phyloP scores from a whole-genome alignment of 2,888 invertebrate species.

The Ophion obscuratus region DNA sequence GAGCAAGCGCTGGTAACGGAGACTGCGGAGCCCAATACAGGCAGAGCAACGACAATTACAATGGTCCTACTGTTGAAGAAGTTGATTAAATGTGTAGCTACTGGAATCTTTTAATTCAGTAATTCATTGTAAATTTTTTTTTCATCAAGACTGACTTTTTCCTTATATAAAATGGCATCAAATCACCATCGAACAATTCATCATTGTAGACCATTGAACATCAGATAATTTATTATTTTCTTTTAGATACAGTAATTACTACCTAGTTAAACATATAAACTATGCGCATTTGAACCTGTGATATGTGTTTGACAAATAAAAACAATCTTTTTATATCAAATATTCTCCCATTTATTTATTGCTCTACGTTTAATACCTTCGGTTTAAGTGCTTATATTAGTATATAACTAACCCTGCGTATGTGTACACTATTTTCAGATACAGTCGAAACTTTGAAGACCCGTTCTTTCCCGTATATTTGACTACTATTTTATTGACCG shows the following conservation, averaged over 20 bases:
- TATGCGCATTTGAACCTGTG: conserved; percentile 48
- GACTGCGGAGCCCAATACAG: conserved; percentile 77
- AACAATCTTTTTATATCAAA: conserved; percentile 4
- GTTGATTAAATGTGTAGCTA: conserved; percentile 85
- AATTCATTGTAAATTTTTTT: conserved; percentile 42
- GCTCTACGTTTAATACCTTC: background rate
- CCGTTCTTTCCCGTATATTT: too few relatives aligned
- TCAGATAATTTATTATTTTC: too few relatives aligned
- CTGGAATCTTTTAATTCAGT: conserved; percentile 16
- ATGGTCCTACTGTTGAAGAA: conserved; percentile 89
- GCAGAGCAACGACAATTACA: conserved; percentile 81
- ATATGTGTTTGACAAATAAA: conserved; percentile 40
- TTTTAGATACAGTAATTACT: conserved; percentile 6
- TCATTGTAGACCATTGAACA: too few relatives aligned
- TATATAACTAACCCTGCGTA: background rate
- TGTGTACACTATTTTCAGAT: too few relatives aligned
- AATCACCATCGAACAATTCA: too few relatives aligned
- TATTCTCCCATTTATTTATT: background rate
- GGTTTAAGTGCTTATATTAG: background rate
- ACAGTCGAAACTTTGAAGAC: too few relatives aligned
- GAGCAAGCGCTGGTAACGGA: conserved; percentile 75
- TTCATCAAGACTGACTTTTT: conserved; percentile 48
- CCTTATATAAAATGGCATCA: background rate
- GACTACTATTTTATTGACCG: too few relatives aligned
- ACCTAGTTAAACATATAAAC: conserved; percentile 28